These are phyloP conservation scores for Drosophila nigricruria DNA, from an alignment of 2,888 invertebrate genomes.

Conservation along the genomic window DNA sequence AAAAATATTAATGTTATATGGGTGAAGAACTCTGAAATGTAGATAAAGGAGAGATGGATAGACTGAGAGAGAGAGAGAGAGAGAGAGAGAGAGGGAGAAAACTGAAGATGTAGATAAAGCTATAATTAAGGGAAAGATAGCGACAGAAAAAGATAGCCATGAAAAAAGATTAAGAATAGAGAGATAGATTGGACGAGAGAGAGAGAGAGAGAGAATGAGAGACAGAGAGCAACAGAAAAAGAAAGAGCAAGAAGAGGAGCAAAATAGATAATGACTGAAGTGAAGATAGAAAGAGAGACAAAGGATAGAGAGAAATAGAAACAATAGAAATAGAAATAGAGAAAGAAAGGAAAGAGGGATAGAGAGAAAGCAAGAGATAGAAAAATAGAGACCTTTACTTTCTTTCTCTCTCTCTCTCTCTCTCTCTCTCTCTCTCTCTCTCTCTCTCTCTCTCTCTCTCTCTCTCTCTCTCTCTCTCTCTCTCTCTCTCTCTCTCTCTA, in stretches of 20 bases:
- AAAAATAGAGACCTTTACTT: too few relatives aligned
- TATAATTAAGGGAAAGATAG: too few relatives aligned
- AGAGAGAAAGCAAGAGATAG: neutral
- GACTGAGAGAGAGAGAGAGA: neutral
- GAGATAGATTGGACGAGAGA: neutral
- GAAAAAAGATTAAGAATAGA: neutral
- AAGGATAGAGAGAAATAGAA: neutral
- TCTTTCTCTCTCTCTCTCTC: neutral
- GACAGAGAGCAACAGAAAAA: neutral
- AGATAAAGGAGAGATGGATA: neutral
- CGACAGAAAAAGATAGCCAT: too few relatives aligned
- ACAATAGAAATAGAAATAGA: neutral
- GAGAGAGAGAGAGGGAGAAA: neutral
- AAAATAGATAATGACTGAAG: neutral
- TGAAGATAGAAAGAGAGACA: neutral
- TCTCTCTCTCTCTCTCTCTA: neutral
- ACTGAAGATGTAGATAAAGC: too few relatives aligned
- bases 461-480: neutral
- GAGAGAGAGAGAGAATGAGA: neutral
- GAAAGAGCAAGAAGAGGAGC: neutral
- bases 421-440: neutral
- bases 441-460: neutral
- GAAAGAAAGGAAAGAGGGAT: neutral
- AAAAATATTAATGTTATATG: neutral
- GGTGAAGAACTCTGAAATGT: neutral